phyloP scores from a whole-genome alignment of 1,140 invertebrate species.

The Macrostomum lignano region DNA sequence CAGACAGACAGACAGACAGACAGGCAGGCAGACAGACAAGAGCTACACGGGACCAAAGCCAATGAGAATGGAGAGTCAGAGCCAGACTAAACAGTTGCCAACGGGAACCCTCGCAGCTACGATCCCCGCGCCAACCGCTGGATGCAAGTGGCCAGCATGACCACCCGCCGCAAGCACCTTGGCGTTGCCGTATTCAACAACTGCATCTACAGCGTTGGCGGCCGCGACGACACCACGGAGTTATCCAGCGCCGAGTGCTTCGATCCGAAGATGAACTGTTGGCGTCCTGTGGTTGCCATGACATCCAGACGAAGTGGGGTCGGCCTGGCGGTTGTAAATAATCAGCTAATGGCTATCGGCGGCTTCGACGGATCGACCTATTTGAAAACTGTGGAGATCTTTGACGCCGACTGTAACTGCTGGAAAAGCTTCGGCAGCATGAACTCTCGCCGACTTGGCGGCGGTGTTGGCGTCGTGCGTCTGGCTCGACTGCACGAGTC shows the following conservation, averaged over 20 bases:
- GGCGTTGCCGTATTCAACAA: slow-evolving; percentile 94
- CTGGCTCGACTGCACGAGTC: too few species aligned
- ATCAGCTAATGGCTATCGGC: slow-evolving; percentile 49
- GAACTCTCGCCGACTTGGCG: slow-evolving; percentile 81
- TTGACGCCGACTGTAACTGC: slow-evolving; percentile 75
- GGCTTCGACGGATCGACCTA: slow-evolving; percentile 93
- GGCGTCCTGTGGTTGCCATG: slow-evolving; percentile 94
- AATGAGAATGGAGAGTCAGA: too few species aligned
- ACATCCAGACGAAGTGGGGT: slow-evolving; percentile 80
- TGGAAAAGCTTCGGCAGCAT: slow-evolving; percentile 85
- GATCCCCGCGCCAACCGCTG: slow-evolving; percentile 84
- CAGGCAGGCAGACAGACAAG: too few species aligned
- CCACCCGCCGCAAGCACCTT: slow-evolving; percentile 76
- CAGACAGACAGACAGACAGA: too few species aligned
- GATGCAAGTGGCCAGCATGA: slow-evolving; percentile 79
- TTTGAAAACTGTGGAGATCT: slow-evolving; percentile 88
- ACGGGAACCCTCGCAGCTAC: too few species aligned
- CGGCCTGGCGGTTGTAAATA: slow-evolving; percentile 81
- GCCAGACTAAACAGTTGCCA: too few species aligned
- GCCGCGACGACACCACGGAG: slow-evolving; percentile 77
- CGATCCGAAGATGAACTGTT: slow-evolving; percentile 73
- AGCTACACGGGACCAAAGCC: too few species aligned
- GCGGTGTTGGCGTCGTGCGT: slow-evolving; percentile 75
- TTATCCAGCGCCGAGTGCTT: slow-evolving; percentile 75
- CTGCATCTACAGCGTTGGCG: slow-evolving; percentile 58